Base-by-base conservation (phyloP, 1,140 invertebrate genomes). In the Octopus sinensis region DNA sequence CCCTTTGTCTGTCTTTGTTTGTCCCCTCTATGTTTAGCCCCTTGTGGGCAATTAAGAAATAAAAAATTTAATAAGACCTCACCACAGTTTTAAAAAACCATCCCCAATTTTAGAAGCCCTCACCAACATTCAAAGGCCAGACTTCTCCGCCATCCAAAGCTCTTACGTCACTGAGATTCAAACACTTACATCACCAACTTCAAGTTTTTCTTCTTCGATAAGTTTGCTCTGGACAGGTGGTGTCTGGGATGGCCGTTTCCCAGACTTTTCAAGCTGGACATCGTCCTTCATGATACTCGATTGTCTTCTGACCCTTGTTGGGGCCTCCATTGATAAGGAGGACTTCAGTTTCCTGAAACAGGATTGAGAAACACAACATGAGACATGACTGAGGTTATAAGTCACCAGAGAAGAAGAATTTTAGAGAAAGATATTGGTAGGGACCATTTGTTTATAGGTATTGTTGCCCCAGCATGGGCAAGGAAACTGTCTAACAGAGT, bases 301-400 rank as follows among this genome's bases (percentile, higher is more conserved):
- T 51, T 10, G 51, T 83, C 82, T 5, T 80, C 82, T 23, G 78
- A 79, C 10, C 76, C 80, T n/a, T 78, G 73, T n/a, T 79, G 71
- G 76, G 71, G 76, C 53, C 54, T 56, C 4, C 7, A 30, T 52
- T 30, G 52, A 9, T 54, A 30, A 7, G 30, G 13, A 53, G 4
- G 10, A 52, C 76, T 52, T 54, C 54, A 30, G 17, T 53, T 43
- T 53, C 80, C 23, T 68, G 71, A 53, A 75, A 6, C 52, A 75
- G 6, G 23, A 56, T 56, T 54, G 10, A 30, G n/a, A 17, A 77
- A 75, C 75, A 80, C 54, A 83, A 80, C 12, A 81, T 80, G 30
- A 51, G 56, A 54, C 78, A 80, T 73, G 84, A 76, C 53, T 85
- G 77, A 13, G 23, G 51, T 5, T 84, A 83, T 84, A 43, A 43